These are phyloP conservation scores for Ylistrum balloti DNA, from an alignment of 1,140 invertebrate genomes.

Conservation along the genomic window DNA sequence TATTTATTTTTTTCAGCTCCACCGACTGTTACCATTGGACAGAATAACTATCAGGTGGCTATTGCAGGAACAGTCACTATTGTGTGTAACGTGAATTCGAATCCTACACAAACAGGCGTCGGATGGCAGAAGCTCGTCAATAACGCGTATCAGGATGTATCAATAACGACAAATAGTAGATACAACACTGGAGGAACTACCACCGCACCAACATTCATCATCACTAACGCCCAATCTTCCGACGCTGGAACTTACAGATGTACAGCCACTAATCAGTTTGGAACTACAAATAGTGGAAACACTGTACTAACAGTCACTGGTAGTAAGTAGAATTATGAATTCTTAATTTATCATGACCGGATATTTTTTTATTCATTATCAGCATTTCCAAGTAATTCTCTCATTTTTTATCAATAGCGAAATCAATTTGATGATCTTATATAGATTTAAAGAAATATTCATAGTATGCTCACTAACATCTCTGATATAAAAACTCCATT, in stretches of 20 bases:
- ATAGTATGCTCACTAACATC: too few relatives aligned
- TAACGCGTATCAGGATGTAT: neutral
- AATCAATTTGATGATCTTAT: too few relatives aligned
- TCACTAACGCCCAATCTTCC: neutral
- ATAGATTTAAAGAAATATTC: too few relatives aligned
- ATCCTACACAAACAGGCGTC: neutral
- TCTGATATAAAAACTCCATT: too few relatives aligned
- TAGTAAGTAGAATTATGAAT: neutral
- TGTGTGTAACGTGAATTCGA: neutral
- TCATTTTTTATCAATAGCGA: too few relatives aligned
- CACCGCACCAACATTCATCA: neutral
- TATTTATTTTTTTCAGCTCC: slow-evolving; percentile 1
- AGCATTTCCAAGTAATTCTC: too few relatives aligned
- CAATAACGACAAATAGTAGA: neutral
- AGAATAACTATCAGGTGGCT: neutral
- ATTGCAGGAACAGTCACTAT: neutral
- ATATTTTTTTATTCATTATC: too few relatives aligned
- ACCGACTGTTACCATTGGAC: slow-evolving; percentile 42
- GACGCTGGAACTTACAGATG: slow-evolving; percentile 47
- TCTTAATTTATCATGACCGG: too few relatives aligned
- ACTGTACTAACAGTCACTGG: slow-evolving; percentile 41
- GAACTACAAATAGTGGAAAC: neutral
- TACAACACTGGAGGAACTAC: slow-evolving; percentile 44
- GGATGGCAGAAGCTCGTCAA: neutral
- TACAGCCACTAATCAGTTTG: neutral